Conservation (phyloP, 23 tunicate genomes). For the Styela plicata region DNA sequence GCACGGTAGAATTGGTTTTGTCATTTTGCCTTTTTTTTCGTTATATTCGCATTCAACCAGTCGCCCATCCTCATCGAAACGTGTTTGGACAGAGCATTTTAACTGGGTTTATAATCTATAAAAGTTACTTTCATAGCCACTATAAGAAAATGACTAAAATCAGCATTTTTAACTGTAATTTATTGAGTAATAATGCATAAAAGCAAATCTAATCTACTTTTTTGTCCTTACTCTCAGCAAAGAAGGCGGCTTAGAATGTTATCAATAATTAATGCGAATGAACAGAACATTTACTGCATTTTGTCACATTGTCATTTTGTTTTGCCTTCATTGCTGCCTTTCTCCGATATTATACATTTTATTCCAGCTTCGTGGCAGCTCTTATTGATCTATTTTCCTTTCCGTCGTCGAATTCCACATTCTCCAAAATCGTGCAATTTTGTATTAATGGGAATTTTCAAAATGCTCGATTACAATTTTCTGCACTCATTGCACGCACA, state of each 20-base stretch:
- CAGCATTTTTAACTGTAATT: not conserved
- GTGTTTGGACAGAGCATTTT: no score
- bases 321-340: not conserved
- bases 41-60: no score
- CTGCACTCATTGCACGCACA: not conserved
- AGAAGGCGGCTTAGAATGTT: no score
- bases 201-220: no score
- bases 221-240: no score
- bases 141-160: not conserved
- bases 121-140: not conserved
- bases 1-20: conserved; percentile 15
- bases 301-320: no score
- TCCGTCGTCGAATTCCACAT: not conserved
- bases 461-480: conserved; percentile 11
- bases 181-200: no score
- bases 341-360: not conserved
- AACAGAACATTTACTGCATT: no score
- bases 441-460: not conserved
- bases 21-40: no score
- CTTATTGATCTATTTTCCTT: not conserved
- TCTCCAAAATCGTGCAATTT: conserved; percentile 8
- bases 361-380: conserved; percentile 17
- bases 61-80: no score
- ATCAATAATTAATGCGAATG: no score
- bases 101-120: no score